Conservation (phyloP, 2,888 invertebrate genomes). For the Branchellion lobata region DNA sequence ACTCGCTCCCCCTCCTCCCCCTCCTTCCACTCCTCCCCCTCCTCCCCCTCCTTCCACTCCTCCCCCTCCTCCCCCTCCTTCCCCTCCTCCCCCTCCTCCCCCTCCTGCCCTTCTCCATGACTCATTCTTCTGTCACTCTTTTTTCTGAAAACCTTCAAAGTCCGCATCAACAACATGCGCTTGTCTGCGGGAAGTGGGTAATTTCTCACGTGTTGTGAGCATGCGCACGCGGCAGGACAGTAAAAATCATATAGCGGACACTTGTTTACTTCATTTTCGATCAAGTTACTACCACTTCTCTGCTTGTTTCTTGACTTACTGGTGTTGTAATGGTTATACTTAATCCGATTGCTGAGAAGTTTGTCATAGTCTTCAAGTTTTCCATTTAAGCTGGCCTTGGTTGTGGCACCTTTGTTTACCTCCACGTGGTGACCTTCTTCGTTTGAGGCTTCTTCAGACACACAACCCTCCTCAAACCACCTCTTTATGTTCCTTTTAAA, state of each 20-base stretch:
- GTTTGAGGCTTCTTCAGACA: too few species aligned
- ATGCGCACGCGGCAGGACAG: neutral
- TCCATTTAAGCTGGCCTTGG: neutral
- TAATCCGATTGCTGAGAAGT: too few species aligned
- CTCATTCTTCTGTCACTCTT: neutral
- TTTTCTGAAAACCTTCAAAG: neutral
- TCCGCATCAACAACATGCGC: too few species aligned
- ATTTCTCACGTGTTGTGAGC: too few species aligned
- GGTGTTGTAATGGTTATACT: too few species aligned
- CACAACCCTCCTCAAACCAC: conserved; percentile 5
- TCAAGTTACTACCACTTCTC: neutral
- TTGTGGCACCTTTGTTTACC: neutral
- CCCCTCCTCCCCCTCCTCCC: too few species aligned
- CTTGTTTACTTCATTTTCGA: neutral
- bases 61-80: too few species aligned
- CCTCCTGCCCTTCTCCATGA: neutral
- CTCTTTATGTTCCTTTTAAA: conserved; percentile 10
- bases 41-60: too few species aligned
- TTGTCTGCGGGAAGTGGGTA: too few species aligned
- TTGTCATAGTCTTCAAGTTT: neutral
- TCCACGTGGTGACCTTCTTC: neutral
- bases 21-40: too few species aligned
- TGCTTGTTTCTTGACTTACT: neutral
- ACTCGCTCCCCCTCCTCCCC: too few species aligned
- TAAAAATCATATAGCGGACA: neutral